Evolutionary conservation across 2,888 invertebrate species (phyloP).

Genomic region (Troides oblongomaculatus): DNA sequence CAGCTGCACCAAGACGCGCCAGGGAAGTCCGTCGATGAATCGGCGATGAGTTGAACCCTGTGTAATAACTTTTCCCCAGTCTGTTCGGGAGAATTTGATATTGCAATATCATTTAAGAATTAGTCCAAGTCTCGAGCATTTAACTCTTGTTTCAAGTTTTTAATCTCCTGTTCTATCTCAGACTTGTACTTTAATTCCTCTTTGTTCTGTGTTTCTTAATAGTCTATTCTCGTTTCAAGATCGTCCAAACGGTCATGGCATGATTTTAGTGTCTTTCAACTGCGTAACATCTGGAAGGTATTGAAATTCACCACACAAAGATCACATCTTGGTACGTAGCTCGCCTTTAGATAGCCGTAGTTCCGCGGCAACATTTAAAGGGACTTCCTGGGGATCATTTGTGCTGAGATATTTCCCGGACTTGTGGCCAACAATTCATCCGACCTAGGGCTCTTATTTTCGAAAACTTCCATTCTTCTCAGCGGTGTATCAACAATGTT

Average conservation of each 20-base stretch:
- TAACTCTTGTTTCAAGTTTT: not conserved
- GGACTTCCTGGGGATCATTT: no score
- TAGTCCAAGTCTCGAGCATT: not conserved
- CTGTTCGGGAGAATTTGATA: constrained; percentile 14
- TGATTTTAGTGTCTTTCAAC: not conserved
- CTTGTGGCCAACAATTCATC: not conserved
- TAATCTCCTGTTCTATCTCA: not conserved
- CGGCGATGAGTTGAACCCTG: constrained; percentile 7
- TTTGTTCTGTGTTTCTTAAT: not conserved
- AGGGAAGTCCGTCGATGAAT: no score
- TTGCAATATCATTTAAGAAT: constrained; percentile 10
- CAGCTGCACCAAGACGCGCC: no score
- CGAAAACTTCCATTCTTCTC: not conserved
- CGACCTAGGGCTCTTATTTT: not conserved
- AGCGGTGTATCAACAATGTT: not conserved
- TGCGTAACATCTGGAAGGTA: not conserved
- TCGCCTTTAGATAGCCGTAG: no score
- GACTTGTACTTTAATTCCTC: not conserved
- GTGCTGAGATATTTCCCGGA: no score
- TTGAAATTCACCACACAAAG: not conserved
- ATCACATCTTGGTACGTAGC: no score
- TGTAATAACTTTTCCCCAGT: constrained; percentile 12
- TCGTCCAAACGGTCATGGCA: not conserved
- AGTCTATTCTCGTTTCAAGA: constrained; percentile 1
- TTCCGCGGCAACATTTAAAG: no score